Evolutionary conservation across 2,888 invertebrate species (phyloP).

Genomic region (Ormyrus nitidulus): DNA sequence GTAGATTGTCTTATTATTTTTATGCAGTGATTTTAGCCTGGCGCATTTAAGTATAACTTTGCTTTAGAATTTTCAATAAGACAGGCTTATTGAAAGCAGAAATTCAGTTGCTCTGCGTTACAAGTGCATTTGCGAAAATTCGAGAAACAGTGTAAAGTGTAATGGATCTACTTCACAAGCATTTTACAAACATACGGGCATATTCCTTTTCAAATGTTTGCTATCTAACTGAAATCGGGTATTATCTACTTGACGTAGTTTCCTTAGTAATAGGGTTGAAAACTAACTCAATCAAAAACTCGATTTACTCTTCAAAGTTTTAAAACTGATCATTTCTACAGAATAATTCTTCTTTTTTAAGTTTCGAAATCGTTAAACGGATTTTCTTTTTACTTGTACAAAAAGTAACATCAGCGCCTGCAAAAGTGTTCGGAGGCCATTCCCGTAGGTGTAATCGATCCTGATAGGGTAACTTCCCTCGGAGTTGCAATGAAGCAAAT

Average conservation of each 20-base stretch:
- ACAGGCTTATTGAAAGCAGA: no score
- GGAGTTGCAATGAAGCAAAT: neutral
- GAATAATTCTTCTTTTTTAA: slow-evolving; percentile 39
- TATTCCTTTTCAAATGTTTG: neutral
- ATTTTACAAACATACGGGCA: no score
- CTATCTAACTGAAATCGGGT: neutral
- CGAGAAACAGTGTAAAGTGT: no score
- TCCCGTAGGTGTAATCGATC: slow-evolving; percentile 32
- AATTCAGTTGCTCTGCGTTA: no score
- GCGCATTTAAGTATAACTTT: no score
- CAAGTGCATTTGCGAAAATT: no score
- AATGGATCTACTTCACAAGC: no score
- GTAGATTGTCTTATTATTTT: no score
- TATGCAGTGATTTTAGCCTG: no score
- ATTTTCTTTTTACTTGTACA: slow-evolving; percentile 11
- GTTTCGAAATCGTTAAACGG: slow-evolving; percentile 34
- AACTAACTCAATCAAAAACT: slow-evolving; percentile 47
- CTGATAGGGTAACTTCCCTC: slow-evolving; percentile 7
- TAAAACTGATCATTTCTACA: slow-evolving; percentile 29
- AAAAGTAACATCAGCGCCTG: slow-evolving; percentile 14
- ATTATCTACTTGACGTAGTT: neutral
- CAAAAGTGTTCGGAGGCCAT: neutral
- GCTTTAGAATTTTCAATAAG: no score
- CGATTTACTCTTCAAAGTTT: slow-evolving; percentile 41
- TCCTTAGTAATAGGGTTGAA: slow-evolving; percentile 16